Base-by-base conservation (phyloP, 2,113 vertebrate species). In the Isurus oxyrinchus region DNA sequence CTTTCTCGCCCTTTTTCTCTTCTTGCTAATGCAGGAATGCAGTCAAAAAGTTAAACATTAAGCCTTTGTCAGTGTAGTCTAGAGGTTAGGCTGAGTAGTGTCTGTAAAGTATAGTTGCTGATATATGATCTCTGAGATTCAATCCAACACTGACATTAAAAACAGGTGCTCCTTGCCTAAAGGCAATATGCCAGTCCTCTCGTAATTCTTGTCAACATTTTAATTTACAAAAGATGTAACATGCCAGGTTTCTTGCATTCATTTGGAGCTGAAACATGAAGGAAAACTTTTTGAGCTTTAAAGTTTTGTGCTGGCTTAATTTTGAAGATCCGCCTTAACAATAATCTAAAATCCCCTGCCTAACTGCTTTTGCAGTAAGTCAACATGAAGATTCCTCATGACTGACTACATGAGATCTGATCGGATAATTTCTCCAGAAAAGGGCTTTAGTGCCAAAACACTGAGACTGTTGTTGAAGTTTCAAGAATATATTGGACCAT, bases 91-190 rank as follows among this genome's bases (percentile, higher is more conserved):
- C 67, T 95, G 67, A 72, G 94, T 53, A 72, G 94, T 95, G 66
- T 95, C 94, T 95, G 66, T 76, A 72, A 95, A 95, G 94, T 95
- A 95, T 72, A 72, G 94, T 72, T 69, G 94, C 67, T 95, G 94
- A 95, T 95, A 95, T 95, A 95, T 95, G 94, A 95, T 95, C 94
- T 95, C 94, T 72, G 94, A 95, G 94, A 95, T 95, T 95, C 94
- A 76, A 95, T 95, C 94, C 94, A 95, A 72, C 94, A 95, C 94
- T 95, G 67, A 95, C 94, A 95, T 95, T 95, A 95, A 95, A 95
- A 95, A 95, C 94, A 95, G 94, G 94, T 95, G 94, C 94, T 95
- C 94, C 49, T 49, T 72, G 94, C 94, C 94, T 72, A 55, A 95
- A 76, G 94, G 94, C 94, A 95, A n/a, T 95, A 44, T 95, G 94